Evolutionary conservation across 2,797 vertebrate species (phyloP).

Genomic region (Phalloptychus januarius): DNA sequence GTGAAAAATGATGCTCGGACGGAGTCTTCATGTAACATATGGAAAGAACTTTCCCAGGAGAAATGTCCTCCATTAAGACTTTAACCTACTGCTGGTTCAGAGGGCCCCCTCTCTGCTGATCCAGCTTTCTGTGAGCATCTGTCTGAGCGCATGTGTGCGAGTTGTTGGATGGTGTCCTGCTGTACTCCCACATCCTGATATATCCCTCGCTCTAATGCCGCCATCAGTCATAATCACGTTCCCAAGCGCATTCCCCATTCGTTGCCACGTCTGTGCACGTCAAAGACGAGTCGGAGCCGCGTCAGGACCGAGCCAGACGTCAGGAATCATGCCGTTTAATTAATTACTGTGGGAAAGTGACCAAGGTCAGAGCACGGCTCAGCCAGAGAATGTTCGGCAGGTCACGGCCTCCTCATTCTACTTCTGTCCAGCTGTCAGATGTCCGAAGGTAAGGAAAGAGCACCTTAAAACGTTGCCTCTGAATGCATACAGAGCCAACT

Average conservation of each 20-base stretch:
- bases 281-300: conserved; percentile 20
- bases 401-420: conserved; percentile 59
- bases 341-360: conserved; percentile 80
- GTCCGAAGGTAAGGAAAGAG: conserved; percentile 54
- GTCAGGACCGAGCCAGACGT: conserved; percentile 44
- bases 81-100: conserved; percentile 72
- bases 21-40: conserved; percentile 59
- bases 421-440: conserved; percentile 66
- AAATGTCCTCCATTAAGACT: conserved; percentile 74
- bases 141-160: conserved; percentile 23
- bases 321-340: conserved; percentile 79
- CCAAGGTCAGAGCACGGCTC: conserved; percentile 71
- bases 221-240: conserved; percentile 16
- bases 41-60: conserved; percentile 61
- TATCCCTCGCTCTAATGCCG: conserved; percentile 63
- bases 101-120: conserved; percentile 66
- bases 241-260: conserved; percentile 4
- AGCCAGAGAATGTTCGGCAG: conserved; percentile 67
- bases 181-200: conserved; percentile 62
- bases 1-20: conserved; percentile 51
- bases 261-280: background rate
- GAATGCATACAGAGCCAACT: conserved; percentile 17
- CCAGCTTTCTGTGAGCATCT: conserved; percentile 55
- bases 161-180: conserved; percentile 53
- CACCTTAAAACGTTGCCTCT: conserved; percentile 38